These are phyloP conservation scores for Odontamblyopus rebecca DNA, from an alignment of 2,797 vertebrate species.

Conservation along the genomic window DNA sequence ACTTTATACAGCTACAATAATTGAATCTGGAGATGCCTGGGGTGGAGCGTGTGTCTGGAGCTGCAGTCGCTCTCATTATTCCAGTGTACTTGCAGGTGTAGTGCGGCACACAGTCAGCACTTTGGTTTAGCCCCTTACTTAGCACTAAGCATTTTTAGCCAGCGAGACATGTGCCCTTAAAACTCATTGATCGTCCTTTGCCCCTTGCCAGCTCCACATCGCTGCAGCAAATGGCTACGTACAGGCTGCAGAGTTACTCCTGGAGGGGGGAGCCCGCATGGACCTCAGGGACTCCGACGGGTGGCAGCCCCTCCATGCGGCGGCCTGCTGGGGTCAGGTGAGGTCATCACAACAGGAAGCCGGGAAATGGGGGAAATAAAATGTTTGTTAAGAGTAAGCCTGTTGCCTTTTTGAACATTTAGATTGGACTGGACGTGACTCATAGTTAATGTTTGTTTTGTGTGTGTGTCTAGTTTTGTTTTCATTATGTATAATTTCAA, in stretches of 20 bases:
- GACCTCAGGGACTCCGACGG: conserved; percentile 90
- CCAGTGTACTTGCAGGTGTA: conserved; percentile 9
- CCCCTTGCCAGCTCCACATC: conserved; percentile 85
- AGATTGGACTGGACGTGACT: too few relatives aligned
- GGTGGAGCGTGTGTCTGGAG: neutral
- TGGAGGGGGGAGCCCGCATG: conserved; percentile 89
- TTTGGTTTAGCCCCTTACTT: conserved; percentile 13
- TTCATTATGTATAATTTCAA: too few relatives aligned
- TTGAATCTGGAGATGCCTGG: neutral
- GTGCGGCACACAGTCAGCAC: neutral
- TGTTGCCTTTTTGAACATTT: too few relatives aligned
- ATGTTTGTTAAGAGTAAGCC: too few relatives aligned
- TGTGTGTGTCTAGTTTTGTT: too few relatives aligned
- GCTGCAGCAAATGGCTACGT: conserved; percentile 91
- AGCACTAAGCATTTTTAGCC: conserved; percentile 12
- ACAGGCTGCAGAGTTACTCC: conserved; percentile 90
- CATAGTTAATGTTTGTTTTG: too few relatives aligned
- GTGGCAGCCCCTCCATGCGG: conserved; percentile 96
- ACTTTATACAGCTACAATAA: neutral
- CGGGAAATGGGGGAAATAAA: conserved; percentile 1
- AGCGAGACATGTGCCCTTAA: conserved; percentile 19
- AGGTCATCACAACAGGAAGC: conserved; percentile 65
- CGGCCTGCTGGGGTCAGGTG: conserved; percentile 98
- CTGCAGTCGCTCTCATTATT: neutral
- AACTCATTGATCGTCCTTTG: conserved; percentile 19